Evolutionary conservation across 2,797 vertebrate species (phyloP).

Genomic region (Picus viridis): DNA sequence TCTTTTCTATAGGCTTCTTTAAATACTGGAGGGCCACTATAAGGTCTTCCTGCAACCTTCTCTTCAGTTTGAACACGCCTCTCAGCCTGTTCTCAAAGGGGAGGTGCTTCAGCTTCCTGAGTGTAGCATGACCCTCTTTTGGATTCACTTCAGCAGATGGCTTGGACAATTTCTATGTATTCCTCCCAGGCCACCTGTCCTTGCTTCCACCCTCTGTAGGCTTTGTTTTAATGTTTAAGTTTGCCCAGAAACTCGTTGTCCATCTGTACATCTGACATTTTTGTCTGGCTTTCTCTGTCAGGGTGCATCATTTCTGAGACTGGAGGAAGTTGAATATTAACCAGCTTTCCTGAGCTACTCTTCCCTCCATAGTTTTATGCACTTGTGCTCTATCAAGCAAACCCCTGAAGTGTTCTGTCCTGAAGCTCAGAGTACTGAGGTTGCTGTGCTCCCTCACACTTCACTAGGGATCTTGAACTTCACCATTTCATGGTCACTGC

Average conservation of each 20-base stretch:
- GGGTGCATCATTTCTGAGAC: background rate
- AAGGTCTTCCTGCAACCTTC: background rate
- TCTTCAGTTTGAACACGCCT: background rate
- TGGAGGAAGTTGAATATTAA: background rate
- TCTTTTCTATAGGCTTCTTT: background rate
- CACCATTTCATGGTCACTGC: background rate
- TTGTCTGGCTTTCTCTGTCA: background rate
- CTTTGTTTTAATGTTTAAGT: background rate
- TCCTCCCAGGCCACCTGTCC: background rate
- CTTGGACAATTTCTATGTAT: too few species aligned
- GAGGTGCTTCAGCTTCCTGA: too few species aligned
- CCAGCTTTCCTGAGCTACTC: too few species aligned
- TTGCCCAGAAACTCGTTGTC: too few species aligned
- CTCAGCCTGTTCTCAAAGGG: too few species aligned
- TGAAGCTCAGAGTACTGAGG: background rate
- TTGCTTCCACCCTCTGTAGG: background rate
- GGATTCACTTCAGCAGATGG: too few species aligned
- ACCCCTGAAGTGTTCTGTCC: too few species aligned
- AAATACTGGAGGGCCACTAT: background rate
- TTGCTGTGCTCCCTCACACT: too few species aligned
- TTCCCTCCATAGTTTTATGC: too few species aligned
- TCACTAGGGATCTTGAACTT: background rate
- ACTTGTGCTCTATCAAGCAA: too few species aligned
- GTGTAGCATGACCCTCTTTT: too few species aligned
- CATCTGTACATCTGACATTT: background rate